Evolutionary conservation across 2,888 invertebrate species (phyloP).

Genomic region (Phengaris alcon): DNA sequence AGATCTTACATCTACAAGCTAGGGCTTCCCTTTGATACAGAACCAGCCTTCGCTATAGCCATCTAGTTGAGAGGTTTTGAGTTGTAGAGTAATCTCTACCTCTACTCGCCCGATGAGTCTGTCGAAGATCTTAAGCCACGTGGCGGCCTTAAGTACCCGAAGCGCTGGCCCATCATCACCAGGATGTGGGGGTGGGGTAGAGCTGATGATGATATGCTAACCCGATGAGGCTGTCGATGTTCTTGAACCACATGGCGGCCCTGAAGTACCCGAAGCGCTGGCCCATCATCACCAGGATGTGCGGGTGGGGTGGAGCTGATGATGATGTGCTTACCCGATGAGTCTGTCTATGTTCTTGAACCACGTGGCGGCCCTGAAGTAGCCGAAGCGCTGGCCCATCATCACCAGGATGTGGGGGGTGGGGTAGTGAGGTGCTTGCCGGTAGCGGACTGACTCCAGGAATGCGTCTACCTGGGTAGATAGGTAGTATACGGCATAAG

Average conservation of each 20-base stretch:
- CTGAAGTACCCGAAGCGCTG: conserved; percentile 90
- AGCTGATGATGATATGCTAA: conserved; percentile 58
- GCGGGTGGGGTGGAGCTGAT: conserved; percentile 77
- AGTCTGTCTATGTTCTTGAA: conserved; percentile 92
- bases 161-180: conserved; percentile 94
- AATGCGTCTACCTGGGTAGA: conserved; percentile 78
- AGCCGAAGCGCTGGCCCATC: conserved; percentile 94
- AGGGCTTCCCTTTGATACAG: no score
- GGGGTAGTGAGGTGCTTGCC: conserved; percentile 73
- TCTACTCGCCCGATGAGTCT: conserved; percentile 85
- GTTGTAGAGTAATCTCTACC: background rate
- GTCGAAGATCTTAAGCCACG: conserved; percentile 92
- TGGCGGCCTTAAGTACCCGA: conserved; percentile 86
- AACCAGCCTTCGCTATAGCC: no score
- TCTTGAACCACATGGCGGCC: conserved; percentile 86
- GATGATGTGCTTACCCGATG: conserved; percentile 81
- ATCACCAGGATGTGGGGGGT: conserved; percentile 90
- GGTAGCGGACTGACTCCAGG: conserved; percentile 68
- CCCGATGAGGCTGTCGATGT: conserved; percentile 91
- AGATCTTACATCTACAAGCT: no score
- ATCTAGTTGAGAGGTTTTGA: no score
- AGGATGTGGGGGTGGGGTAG: conserved; percentile 86
- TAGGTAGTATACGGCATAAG: background rate
- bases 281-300: conserved; percentile 94
- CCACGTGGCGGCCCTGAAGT: conserved; percentile 86